Evolutionary conservation across 2,113 vertebrate genomes (phyloP).

Genomic region (Phrynosoma platyrhinos): DNA sequence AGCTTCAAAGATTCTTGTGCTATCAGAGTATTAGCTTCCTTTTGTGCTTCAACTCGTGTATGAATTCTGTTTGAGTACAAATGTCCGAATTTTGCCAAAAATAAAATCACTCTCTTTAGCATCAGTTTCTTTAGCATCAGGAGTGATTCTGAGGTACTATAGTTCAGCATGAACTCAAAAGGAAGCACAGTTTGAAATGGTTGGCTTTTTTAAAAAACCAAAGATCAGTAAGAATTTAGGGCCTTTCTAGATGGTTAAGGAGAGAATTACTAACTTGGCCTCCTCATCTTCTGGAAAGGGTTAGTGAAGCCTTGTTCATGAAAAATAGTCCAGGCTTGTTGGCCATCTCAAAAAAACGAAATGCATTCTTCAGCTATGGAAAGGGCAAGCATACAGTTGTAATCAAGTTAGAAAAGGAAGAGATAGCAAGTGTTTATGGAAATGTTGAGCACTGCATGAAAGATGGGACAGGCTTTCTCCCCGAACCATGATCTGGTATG

Average conservation of each 20-base stretch:
- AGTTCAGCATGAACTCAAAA: not conserved
- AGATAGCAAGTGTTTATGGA: not conserved
- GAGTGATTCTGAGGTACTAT: not conserved
- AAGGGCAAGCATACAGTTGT: not conserved
- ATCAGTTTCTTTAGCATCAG: not conserved
- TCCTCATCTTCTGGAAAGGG: not conserved
- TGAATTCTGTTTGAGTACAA: not conserved
- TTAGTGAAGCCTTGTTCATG: not conserved
- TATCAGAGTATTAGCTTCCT: not conserved
- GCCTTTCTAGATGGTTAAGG: not conserved
- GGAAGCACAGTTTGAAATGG: not conserved
- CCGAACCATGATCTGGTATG: not conserved
- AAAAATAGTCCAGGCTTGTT: not conserved
- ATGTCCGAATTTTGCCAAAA: not conserved
- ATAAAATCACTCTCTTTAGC: not conserved
- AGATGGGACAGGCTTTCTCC: no score
- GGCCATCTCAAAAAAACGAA: not conserved
- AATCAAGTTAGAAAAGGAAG: not conserved
- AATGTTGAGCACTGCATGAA: not conserved
- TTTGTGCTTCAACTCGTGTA: not conserved
- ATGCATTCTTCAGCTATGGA: not conserved
- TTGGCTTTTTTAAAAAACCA: not conserved
- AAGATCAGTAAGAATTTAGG: not conserved
- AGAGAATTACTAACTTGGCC: not conserved
- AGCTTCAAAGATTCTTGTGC: conserved; percentile 49